These are phyloP conservation scores for Ceraclea dissimilis DNA, from an alignment of 2,888 invertebrate species.

Conservation along the genomic window DNA sequence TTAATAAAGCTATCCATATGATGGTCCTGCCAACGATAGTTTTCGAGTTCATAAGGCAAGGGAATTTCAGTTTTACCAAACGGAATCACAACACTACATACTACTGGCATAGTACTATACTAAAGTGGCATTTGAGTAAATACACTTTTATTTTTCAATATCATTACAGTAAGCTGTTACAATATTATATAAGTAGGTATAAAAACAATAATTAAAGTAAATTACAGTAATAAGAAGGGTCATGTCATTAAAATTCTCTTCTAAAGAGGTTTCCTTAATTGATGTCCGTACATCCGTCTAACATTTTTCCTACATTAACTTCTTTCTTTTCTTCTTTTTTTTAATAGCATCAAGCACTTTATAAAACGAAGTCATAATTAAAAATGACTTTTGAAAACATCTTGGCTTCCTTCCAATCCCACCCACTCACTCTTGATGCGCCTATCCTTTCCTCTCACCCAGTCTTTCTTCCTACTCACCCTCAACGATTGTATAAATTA, in stretches of 20 bases:
- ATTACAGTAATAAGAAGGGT: constrained; percentile 7
- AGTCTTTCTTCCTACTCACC: not conserved
- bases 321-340: constrained; percentile 3
- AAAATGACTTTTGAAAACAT: constrained; percentile 20
- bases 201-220: constrained; percentile 4
- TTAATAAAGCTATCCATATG: too few relatives aligned
- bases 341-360: constrained; percentile 8
- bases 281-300: constrained; percentile 10
- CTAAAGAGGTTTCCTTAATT: constrained; percentile 6
- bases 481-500: constrained; percentile 19
- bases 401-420: constrained; percentile 14
- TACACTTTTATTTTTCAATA: not conserved
- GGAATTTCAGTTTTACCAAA: too few relatives aligned
- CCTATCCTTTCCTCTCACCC: not conserved
- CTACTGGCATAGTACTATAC: too few relatives aligned
- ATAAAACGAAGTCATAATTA: constrained; percentile 18
- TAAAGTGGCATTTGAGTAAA: not conserved
- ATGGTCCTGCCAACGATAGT: too few relatives aligned
- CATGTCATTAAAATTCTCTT: constrained; percentile 11
- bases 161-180: not conserved
- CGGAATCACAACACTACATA: too few relatives aligned
- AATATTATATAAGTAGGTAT: too few relatives aligned
- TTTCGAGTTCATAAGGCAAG: too few relatives aligned
- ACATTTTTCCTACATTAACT: constrained; percentile 9
- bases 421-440: constrained; percentile 3